Conservation (phyloP, 2,888 invertebrate species). For the Pyrrhia umbra region DNA sequence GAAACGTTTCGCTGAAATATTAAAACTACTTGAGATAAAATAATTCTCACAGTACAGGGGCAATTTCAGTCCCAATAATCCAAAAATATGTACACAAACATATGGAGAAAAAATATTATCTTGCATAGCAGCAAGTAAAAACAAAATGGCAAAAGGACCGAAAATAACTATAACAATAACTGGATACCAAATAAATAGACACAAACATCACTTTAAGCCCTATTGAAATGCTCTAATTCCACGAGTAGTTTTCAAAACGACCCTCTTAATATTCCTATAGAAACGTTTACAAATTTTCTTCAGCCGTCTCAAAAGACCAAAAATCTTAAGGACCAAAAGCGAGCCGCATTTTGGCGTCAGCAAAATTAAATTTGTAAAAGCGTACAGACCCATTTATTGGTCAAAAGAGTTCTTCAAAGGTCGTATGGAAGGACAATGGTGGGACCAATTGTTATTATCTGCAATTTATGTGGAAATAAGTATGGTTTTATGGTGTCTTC, state of each 20-base stretch:
- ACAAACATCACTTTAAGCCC: conserved; percentile 14
- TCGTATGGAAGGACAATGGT: conserved; percentile 68
- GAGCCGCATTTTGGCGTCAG: conserved; percentile 26
- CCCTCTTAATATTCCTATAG: conserved; percentile 16
- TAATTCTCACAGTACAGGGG: conserved; percentile 3
- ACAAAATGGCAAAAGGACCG: conserved; percentile 32
- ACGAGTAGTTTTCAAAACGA: conserved; percentile 34
- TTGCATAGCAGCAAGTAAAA: conserved; percentile 41
- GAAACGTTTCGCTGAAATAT: conserved; percentile 30
- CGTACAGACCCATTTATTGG: conserved; percentile 55
- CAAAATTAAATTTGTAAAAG: conserved; percentile 58
- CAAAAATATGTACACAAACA: conserved; percentile 24
- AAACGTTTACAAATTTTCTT: conserved; percentile 32
- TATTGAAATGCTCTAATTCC: conserved; percentile 44
- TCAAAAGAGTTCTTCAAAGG: conserved; percentile 67
- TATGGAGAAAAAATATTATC: conserved; percentile 19
- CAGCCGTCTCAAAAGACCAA: conserved; percentile 6
- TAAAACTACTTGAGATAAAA: conserved; percentile 20
- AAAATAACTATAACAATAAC: conserved; percentile 28
- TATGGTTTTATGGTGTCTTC: conserved; percentile 73
- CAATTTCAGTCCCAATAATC: conserved; percentile 36
- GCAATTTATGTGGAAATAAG: conserved; percentile 76
- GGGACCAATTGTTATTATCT: conserved; percentile 74
- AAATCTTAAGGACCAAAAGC: neutral
- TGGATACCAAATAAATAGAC: conserved; percentile 30